Conservation (phyloP, 30 jellyfish, hydroid and myxozoan genomes). For the Aurelia aurita region DNA sequence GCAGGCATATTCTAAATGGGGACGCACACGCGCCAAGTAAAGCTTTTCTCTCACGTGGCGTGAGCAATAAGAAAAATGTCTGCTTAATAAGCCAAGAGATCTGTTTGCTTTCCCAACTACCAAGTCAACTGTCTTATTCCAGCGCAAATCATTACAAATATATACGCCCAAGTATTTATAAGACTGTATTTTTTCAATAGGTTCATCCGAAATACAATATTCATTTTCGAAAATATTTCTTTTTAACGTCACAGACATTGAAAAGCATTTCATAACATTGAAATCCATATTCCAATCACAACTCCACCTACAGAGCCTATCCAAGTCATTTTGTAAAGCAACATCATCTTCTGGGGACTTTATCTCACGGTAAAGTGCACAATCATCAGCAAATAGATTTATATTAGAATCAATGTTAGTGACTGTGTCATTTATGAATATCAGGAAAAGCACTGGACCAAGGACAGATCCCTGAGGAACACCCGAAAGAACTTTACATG, state of each 20-base stretch:
- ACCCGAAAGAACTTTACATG: constrained; percentile 38
- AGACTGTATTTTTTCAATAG: constrained; percentile 24
- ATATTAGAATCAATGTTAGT: background rate
- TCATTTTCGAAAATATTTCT: background rate
- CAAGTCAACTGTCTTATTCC: constrained; percentile 9
- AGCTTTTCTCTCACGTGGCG: constrained; percentile 17
- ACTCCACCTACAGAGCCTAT: too few relatives aligned
- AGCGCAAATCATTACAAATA: constrained; percentile 19
- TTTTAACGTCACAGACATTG: background rate
- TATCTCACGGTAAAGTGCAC: too few relatives aligned
- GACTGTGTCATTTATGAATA: background rate
- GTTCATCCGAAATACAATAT: constrained; percentile 10
- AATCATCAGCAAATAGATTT: too few relatives aligned
- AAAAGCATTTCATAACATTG: too few relatives aligned
- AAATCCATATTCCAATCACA: too few relatives aligned
- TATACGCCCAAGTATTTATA: constrained; percentile 6
- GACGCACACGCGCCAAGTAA: constrained; percentile 51
- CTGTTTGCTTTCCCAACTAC: constrained; percentile 32
- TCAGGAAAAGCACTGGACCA: background rate
- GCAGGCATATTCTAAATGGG: constrained; percentile 68
- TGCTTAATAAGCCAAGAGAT: constrained; percentile 21
- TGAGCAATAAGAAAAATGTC: constrained; percentile 14
- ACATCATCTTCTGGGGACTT: too few relatives aligned
- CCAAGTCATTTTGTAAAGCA: too few relatives aligned
- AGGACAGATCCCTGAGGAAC: background rate